phyloP scores from a whole-genome alignment of 2,888 invertebrate species.

The Branchellion lobata region DNA sequence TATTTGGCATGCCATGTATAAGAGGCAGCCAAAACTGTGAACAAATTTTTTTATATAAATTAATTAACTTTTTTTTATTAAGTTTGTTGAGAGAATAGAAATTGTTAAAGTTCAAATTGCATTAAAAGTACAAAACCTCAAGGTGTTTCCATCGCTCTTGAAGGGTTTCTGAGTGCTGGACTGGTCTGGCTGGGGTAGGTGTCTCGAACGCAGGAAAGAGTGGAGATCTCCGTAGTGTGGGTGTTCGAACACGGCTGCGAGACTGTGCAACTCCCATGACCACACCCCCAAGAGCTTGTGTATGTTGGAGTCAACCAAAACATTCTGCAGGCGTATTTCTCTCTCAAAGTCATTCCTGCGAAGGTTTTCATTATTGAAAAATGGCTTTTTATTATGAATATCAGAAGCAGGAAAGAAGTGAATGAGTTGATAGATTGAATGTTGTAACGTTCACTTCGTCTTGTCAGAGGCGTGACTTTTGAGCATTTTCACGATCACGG shows the following conservation, averaged over 20 bases:
- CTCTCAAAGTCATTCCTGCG: constrained; percentile 12
- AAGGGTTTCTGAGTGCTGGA: too few relatives aligned
- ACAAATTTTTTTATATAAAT: not conserved
- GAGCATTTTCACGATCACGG: constrained; percentile 36
- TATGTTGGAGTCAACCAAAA: constrained; percentile 24
- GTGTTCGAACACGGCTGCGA: constrained; percentile 32
- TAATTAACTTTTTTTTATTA: too few relatives aligned
- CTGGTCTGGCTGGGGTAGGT: too few relatives aligned
- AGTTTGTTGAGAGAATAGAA: too few relatives aligned
- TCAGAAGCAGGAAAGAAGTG: not conserved
- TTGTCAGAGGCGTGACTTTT: constrained; percentile 32
- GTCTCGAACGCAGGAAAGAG: constrained; percentile 11
- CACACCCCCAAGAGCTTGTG: constrained; percentile 32
- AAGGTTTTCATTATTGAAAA: not conserved
- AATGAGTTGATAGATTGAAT: not conserved
- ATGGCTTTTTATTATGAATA: not conserved
- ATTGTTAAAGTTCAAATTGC: too few relatives aligned
- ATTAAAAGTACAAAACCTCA: not conserved
- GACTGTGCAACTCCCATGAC: not conserved
- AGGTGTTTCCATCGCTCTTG: not conserved
- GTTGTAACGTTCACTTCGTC: constrained; percentile 15
- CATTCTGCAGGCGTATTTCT: constrained; percentile 19
- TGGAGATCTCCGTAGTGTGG: constrained; percentile 20
- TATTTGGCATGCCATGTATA: constrained; percentile 35
- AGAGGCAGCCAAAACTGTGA: constrained; percentile 23